Conservation (phyloP, 1,140 invertebrate genomes). For the Rhopalosiphum maidis region DNA sequence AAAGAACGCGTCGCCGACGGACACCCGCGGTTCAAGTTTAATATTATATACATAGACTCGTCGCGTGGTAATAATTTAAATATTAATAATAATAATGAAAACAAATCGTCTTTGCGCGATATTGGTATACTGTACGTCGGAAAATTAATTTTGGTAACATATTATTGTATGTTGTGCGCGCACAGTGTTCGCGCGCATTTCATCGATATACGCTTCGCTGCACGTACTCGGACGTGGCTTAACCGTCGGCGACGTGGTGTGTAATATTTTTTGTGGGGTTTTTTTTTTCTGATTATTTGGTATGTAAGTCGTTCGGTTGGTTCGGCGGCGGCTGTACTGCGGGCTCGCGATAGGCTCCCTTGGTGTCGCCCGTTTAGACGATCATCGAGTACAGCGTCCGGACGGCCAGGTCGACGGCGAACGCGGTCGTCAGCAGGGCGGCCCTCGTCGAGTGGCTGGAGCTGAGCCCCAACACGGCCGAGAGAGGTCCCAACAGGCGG, state of each 20-base stretch:
- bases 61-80: background rate
- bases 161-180: background rate
- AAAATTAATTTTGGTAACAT: background rate
- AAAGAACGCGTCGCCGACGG: background rate
- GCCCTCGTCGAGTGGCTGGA: constrained; percentile 61
- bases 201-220: background rate
- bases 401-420: constrained; percentile 38
- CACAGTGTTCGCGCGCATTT: background rate
- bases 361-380: background rate
- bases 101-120: background rate
- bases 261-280: background rate
- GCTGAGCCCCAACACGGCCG: constrained; percentile 65
- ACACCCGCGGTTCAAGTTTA: background rate
- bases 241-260: background rate
- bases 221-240: background rate
- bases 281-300: background rate
- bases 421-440: constrained; percentile 48
- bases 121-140: background rate
- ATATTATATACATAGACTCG: background rate
- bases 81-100: background rate
- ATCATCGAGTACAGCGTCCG: constrained; percentile 37
- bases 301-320: background rate
- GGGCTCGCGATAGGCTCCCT: background rate
- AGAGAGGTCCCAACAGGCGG: constrained; percentile 65
- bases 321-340: background rate